These are phyloP conservation scores for Ostrea denselamellosa DNA, from an alignment of 1,140 invertebrate genomes.

Conservation along the genomic window DNA sequence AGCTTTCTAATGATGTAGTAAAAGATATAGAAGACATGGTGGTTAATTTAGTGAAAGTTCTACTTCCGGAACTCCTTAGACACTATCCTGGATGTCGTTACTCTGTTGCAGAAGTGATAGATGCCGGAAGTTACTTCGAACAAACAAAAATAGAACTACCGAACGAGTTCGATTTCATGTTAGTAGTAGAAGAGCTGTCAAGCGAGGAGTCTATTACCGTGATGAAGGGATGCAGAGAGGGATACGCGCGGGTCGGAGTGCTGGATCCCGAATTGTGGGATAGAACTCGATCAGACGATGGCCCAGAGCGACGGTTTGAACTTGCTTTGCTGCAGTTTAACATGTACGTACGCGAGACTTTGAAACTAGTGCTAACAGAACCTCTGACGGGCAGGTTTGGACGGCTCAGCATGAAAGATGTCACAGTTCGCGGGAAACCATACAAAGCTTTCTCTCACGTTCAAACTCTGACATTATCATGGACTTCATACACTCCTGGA, in stretches of 20 bases:
- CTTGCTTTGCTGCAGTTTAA: constrained; percentile 7
- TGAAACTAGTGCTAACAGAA: background rate
- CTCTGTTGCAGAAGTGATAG: background rate
- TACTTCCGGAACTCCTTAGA: background rate
- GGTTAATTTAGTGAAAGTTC: background rate
- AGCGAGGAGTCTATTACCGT: background rate
- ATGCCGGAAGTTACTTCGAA: constrained; percentile 44
- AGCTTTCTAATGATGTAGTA: constrained; percentile 3
- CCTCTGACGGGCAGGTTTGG: background rate
- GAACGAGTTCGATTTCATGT: constrained; percentile 47
- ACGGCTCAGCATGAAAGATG: background rate
- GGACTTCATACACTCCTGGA: background rate
- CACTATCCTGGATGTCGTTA: background rate
- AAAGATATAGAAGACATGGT: constrained; percentile 42
- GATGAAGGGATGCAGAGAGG: constrained; percentile 5
- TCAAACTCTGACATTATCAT: constrained; percentile 4
- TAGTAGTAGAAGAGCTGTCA: constrained; percentile 41
- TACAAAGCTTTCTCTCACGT: constrained; percentile 36
- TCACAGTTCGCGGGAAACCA: constrained; percentile 32
- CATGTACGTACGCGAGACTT: background rate
- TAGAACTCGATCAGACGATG: background rate
- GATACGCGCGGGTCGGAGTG: constrained; percentile 14
- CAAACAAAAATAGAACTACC: constrained; percentile 37
- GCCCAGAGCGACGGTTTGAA: constrained; percentile 15
- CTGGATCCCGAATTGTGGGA: background rate